Base-by-base conservation (phyloP, 2,888 invertebrate species). In the Netelia virgata region DNA sequence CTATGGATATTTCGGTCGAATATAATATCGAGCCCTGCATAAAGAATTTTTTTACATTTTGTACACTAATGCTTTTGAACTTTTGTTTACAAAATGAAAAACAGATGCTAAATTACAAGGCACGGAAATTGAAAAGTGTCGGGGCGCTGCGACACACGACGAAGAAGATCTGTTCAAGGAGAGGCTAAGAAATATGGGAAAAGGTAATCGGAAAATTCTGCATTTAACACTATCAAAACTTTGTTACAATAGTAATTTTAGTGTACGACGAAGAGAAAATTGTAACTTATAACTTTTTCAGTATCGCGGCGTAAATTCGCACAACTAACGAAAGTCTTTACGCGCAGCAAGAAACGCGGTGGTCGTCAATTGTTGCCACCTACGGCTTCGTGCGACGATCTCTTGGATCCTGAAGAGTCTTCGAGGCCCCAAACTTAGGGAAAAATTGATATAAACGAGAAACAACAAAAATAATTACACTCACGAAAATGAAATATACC, bases 241-340 rank as follows among this genome's bases (percentile, higher is more conserved):
- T 28, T 28, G 28, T 28, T 28, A 28, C 28, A 16, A 36, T 6
- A 6, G 36, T 36, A 6, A 36, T 36, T 36, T 72, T 10, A 16
- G 8, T 36, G 6, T 36, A 69, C 11, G 16, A 23, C 18, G 36
- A 11, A 1, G 55, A 73, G 41, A 10, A 41, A 63, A 16, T 53
- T 18, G 36, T 20, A 18, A 6, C n/a, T 16, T 36, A n/a, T n/a
- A 64, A 82, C 87, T 47, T 63, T 94, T 94, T 9, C 93, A 96
- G 96, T 96, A 88, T 97, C 97, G 8, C 96, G 96, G 85, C 97
- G 97, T 92, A 97, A 97, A 93, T 97, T 97, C 93, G 95, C 97
- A 23, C 97, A 97, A 94, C 94, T 97, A 86, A 97, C 97, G 8
- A 95, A 96, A 84, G 96, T 97, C 89, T 97, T 97, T 92, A 96